Evolutionary conservation across 2,113 vertebrate species (phyloP).

Genomic region (Oncorhynchus kisutch): DNA sequence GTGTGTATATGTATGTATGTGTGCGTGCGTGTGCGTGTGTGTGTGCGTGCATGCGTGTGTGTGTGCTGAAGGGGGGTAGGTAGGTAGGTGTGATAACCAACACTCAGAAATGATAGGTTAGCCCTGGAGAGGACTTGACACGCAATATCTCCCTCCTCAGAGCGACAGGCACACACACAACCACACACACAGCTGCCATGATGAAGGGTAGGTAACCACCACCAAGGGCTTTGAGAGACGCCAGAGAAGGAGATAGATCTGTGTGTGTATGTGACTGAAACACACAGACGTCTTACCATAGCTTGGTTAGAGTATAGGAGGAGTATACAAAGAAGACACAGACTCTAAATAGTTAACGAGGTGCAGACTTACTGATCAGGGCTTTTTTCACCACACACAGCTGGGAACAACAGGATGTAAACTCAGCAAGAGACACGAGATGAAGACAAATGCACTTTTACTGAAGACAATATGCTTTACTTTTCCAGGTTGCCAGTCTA

Average conservation of each 20-base stretch:
- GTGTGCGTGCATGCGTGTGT: accelerated
- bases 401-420: too few species aligned
- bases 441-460: too few species aligned
- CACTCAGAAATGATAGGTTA: slow-evolving; percentile 79
- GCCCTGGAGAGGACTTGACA: slow-evolving; percentile 81
- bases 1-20: slow-evolving; percentile 6
- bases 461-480: too few species aligned
- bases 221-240: slow-evolving; percentile 62
- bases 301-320: too few species aligned
- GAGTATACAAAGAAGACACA: too few species aligned
- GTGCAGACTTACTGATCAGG: too few species aligned
- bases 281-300: too few species aligned
- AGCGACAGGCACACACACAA: slow-evolving; percentile 60
- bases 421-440: too few species aligned
- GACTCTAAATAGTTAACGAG: too few species aligned
- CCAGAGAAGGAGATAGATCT: slow-evolving; percentile 52
- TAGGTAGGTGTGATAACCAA: slow-evolving; percentile 72
- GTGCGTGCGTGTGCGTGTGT: accelerated
- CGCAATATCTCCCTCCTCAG: slow-evolving; percentile 72
- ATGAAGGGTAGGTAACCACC: slow-evolving; percentile 74
- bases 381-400: too few species aligned
- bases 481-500: too few species aligned
- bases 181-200: slow-evolving; percentile 58
- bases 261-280: slow-evolving; percentile 40
- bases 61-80: slow-evolving; percentile 54